Evolutionary conservation across 2,888 invertebrate genomes (phyloP).

Genomic region (Tinea pellionella): DNA sequence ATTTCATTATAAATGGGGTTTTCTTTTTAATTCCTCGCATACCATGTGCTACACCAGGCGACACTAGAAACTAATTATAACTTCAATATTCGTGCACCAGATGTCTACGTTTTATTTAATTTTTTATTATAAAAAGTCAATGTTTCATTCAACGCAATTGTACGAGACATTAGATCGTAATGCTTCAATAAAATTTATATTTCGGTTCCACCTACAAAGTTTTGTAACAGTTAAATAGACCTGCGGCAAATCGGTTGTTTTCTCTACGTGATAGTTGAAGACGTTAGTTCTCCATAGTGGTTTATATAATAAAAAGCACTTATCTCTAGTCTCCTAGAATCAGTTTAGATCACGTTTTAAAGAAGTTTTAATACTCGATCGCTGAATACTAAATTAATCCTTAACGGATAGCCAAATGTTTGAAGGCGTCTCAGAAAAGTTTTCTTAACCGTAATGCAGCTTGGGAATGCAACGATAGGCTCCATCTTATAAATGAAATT

Average conservation of each 20-base stretch:
- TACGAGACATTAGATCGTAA: background rate
- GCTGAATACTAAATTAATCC: background rate
- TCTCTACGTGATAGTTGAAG: background rate
- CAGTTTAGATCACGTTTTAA: background rate
- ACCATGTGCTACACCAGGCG: background rate
- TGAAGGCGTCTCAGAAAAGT: too few relatives aligned
- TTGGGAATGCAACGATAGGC: too few relatives aligned
- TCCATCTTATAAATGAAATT: too few relatives aligned
- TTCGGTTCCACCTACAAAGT: background rate
- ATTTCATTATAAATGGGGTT: background rate
- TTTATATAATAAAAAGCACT: background rate
- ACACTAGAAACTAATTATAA: background rate
- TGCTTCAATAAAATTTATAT: background rate
- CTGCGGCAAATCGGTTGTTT: background rate
- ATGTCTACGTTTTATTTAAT: background rate
- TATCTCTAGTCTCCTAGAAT: background rate
- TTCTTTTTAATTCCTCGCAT: background rate
- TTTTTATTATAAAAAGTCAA: background rate
- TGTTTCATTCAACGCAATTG: background rate
- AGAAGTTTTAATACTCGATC: background rate
- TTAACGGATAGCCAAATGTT: background rate
- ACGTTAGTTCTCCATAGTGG: background rate
- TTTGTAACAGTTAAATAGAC: background rate
- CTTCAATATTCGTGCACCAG: background rate
- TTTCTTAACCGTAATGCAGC: too few relatives aligned